Conservation (phyloP, 1,140 invertebrate genomes). For the Liolophura sinensis region DNA sequence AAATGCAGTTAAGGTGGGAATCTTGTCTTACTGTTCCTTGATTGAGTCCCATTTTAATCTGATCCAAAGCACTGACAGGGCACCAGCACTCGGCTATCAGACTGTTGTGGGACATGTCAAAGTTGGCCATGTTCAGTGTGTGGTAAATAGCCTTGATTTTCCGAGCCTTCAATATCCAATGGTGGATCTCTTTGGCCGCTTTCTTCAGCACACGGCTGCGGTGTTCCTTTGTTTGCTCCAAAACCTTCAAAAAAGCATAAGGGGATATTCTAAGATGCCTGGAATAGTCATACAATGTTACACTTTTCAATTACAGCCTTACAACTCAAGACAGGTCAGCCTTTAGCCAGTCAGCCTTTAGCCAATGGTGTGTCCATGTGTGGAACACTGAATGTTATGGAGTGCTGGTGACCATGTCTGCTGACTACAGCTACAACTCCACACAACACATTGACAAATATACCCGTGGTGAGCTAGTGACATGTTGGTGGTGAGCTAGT, state of each 20-base stretch:
- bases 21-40: conserved; percentile 40
- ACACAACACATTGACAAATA: no score
- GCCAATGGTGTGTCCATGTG: no score
- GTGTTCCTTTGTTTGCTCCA: conserved; percentile 96
- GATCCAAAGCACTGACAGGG: conserved; percentile 83
- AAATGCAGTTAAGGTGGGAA: neutral
- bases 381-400: no score
- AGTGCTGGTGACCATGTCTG: no score
- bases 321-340: neutral
- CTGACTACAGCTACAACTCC: no score
- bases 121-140: conserved; percentile 74
- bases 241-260: conserved; percentile 53
- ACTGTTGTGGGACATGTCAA: conserved; percentile 80
- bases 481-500: no score
- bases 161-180: conserved; percentile 60
- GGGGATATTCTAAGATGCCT: no score
- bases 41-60: conserved; percentile 79
- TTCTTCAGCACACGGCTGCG: conserved; percentile 86
- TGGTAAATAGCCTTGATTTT: conserved; percentile 81
- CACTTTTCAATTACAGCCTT: neutral
- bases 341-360: no score
- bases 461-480: no score
- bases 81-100: conserved; percentile 99
- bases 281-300: neutral
- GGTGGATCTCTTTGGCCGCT: conserved; percentile 83